phyloP scores from a whole-genome alignment of 2,797 vertebrate species.

The Rhodeus uyekii region DNA sequence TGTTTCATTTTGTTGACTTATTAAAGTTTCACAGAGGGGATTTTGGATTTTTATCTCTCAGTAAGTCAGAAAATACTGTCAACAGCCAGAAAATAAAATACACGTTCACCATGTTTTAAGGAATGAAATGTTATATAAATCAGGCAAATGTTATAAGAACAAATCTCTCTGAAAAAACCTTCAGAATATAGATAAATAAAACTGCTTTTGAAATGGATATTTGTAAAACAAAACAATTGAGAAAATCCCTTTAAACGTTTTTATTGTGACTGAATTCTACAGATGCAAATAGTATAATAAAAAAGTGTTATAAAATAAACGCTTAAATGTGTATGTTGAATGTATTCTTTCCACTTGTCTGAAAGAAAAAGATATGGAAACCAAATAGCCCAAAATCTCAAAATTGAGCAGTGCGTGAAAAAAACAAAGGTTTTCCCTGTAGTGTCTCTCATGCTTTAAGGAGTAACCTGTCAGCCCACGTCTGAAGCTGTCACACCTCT shows the following conservation, averaged over 20 bases:
- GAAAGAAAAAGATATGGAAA: neutral
- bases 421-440: neutral
- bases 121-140: neutral
- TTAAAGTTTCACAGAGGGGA: neutral
- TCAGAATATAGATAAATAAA: neutral
- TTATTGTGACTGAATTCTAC: neutral
- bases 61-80: neutral
- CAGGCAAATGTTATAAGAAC: neutral
- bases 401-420: neutral
- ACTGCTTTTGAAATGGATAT: neutral
- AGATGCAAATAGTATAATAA: neutral
- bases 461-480: constrained; percentile 26
- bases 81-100: neutral
- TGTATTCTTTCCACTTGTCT: neutral
- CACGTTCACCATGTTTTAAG: neutral
- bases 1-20: neutral
- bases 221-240: neutral
- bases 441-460: neutral
- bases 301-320: neutral
- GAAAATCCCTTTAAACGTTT: neutral
- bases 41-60: neutral
- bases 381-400: neutral
- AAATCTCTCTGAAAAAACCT: neutral
- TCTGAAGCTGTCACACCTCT: constrained; percentile 67
- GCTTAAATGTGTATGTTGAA: too few species aligned